phyloP scores from a whole-genome alignment of 2,888 invertebrate species.

The Agrotis clavis region DNA sequence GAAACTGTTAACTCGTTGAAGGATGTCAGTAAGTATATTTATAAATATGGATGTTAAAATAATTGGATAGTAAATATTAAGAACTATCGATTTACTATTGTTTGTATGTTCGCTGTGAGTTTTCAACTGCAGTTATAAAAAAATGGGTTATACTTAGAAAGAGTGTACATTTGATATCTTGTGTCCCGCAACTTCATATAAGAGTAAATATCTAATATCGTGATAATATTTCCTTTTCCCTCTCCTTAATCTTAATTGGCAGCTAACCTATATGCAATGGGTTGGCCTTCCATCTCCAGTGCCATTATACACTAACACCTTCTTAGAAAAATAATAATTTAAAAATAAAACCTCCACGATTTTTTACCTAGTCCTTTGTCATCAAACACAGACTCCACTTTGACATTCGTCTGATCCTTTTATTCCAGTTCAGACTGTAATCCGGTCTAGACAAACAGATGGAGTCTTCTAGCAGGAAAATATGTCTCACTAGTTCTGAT shows the following conservation, averaged over 20 bases:
- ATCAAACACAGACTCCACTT: conserved; percentile 13
- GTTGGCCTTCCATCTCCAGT: too few relatives aligned
- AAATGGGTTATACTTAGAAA: too few relatives aligned
- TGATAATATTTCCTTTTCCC: too few relatives aligned
- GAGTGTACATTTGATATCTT: too few relatives aligned
- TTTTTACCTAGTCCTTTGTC: background rate
- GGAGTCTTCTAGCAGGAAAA: conserved; percentile 41
- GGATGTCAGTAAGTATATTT: conserved; percentile 1
- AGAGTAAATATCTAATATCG: too few relatives aligned
- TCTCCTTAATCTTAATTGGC: too few relatives aligned
- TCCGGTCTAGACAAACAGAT: conserved; percentile 63
- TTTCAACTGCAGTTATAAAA: too few relatives aligned
- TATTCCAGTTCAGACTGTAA: conserved; percentile 43
- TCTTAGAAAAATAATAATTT: background rate
- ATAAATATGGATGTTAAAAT: conserved; percentile 6
- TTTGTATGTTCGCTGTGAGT: background rate
- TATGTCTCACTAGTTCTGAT: conserved; percentile 45
- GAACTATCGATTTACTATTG: too few relatives aligned
- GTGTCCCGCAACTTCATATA: too few relatives aligned
- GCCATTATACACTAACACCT: too few relatives aligned
- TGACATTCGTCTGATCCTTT: conserved; percentile 35
- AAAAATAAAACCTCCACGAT: background rate
- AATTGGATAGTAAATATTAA: conserved; percentile 1
- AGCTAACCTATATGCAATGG: too few relatives aligned
- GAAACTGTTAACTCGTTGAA: conserved; percentile 19